Percentiles rank a stretch among this genome's conserved stretches.
phyloP scores from a whole-genome alignment of 2,113 vertebrate genomes.

The Pleuronectes platessa region DNA sequence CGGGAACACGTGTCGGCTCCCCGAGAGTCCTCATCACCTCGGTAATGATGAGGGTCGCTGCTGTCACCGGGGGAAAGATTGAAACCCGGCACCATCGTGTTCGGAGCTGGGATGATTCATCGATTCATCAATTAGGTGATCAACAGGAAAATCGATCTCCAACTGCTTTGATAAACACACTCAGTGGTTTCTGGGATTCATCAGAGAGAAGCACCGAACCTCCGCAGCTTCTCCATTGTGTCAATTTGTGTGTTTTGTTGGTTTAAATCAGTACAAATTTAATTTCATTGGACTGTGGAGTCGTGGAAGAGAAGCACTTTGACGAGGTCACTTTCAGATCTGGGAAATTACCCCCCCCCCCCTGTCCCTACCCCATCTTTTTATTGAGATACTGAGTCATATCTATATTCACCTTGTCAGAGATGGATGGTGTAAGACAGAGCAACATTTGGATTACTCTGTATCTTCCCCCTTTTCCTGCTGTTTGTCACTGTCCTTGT shows the following conservation, averaged over 20 bases:
- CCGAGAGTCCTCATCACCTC: conserved; percentile 34
- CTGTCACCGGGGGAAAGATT: not conserved
- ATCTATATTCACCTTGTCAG: not conserved
- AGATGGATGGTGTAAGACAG: not conserved
- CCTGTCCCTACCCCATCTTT: too few species aligned
- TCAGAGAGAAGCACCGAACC: not conserved
- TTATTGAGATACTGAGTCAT: not conserved
- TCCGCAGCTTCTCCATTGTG: not conserved
- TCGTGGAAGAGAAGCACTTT: too few species aligned
- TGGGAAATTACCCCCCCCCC: too few species aligned
- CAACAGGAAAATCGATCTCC: conserved; percentile 5
- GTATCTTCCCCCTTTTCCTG: not conserved
- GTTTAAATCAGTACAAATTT: too few species aligned
- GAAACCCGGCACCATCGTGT: not conserved
- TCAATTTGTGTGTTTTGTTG: not conserved
- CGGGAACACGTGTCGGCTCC: conserved; percentile 31
- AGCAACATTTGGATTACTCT: not conserved
- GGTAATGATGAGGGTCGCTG: not conserved
- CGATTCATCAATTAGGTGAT: conserved; percentile 9
- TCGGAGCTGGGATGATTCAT: not conserved
- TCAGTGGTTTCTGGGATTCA: not conserved
- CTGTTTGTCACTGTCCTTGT: not conserved
- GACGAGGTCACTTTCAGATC: too few species aligned
- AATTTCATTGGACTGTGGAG: too few species aligned
- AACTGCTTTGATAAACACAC: not conserved